phyloP scores from a whole-genome alignment of 2,888 invertebrate genomes.

The Anarsia innoxiella region DNA sequence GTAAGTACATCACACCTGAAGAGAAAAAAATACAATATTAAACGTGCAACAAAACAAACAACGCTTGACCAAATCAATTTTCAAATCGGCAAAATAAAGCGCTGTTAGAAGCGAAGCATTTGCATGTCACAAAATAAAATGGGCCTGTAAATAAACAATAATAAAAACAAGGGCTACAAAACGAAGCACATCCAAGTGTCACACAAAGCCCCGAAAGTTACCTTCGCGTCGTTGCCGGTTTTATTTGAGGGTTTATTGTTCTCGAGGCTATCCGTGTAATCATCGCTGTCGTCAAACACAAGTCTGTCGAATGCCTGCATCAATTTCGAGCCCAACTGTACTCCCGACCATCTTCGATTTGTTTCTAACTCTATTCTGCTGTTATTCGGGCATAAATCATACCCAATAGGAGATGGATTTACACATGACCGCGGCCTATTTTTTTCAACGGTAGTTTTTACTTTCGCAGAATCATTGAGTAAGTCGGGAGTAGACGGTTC shows the following conservation, averaged over 20 bases:
- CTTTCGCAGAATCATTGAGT: slow-evolving; percentile 71
- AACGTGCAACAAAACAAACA: slow-evolving; percentile 13
- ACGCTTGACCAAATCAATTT: slow-evolving; percentile 18
- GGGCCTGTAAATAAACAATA: slow-evolving; percentile 30
- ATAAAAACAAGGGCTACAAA: slow-evolving; percentile 24
- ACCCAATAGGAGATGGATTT: slow-evolving; percentile 68
- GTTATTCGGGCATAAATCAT: slow-evolving; percentile 66
- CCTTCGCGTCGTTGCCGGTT: slow-evolving; percentile 70
- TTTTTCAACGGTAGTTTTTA: slow-evolving; percentile 67
- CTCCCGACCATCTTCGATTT: slow-evolving; percentile 84
- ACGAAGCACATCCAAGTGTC: slow-evolving; percentile 31
- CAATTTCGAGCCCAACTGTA: slow-evolving; percentile 80
- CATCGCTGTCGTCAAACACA: slow-evolving; percentile 79
- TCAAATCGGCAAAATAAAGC: slow-evolving; percentile 24
- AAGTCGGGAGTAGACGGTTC: slow-evolving; percentile 76
- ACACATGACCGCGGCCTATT: slow-evolving; percentile 82
- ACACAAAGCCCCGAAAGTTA: slow-evolving; percentile 50
- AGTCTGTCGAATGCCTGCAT: slow-evolving; percentile 83
- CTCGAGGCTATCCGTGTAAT: slow-evolving; percentile 85
- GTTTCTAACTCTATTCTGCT: slow-evolving; percentile 61
- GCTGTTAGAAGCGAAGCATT: slow-evolving; percentile 26
- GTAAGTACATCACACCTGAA: background rate
- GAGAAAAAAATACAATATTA: slow-evolving; percentile 14
- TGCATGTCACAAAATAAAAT: slow-evolving; percentile 25
- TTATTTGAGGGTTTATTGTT: slow-evolving; percentile 68